These are phyloP conservation scores for Frankliniella fusca DNA, from an alignment of 2,888 invertebrate genomes.

Conservation along the genomic window DNA sequence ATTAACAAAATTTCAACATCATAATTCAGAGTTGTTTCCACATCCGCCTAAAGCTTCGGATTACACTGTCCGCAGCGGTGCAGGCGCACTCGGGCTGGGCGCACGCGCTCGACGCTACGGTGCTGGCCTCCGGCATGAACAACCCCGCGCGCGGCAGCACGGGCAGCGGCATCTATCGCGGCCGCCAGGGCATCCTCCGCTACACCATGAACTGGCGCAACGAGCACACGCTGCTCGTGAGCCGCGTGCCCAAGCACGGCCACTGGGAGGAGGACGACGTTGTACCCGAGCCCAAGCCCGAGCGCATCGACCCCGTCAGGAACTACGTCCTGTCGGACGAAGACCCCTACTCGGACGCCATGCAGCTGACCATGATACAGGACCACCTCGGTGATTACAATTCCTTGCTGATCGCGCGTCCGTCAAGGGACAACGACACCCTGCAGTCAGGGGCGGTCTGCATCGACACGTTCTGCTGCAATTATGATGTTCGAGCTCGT, in stretches of 20 bases:
- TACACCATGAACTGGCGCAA: constrained; percentile 51
- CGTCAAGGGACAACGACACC: not conserved
- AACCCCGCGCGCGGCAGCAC: constrained; percentile 57
- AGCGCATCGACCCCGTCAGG: not conserved
- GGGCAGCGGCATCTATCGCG: constrained; percentile 72
- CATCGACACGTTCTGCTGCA: not conserved
- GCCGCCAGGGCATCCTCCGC: constrained; percentile 51
- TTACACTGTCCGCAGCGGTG: constrained; percentile 50
- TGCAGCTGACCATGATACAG: not conserved
- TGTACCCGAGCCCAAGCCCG: not conserved
- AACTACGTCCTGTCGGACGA: not conserved
- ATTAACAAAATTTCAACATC: no score
- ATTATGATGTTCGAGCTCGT: not conserved
- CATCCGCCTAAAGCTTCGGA: no score
- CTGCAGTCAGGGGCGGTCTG: no score
- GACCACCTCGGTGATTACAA: not conserved
- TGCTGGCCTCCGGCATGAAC: constrained; percentile 68
- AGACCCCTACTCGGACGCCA: not conserved
- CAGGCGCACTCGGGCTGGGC: constrained; percentile 70
- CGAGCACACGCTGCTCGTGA: constrained; percentile 49
- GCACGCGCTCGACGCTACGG: constrained; percentile 60
- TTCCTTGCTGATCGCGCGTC: not conserved
- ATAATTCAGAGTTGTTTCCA: no score
- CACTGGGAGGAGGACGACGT: constrained; percentile 39
- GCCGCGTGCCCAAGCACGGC: constrained; percentile 51